Evolutionary conservation across 2,797 vertebrate species (phyloP), one percentile per base, ranked within the genome.

Genomic region (Danionella dracula): DNA sequence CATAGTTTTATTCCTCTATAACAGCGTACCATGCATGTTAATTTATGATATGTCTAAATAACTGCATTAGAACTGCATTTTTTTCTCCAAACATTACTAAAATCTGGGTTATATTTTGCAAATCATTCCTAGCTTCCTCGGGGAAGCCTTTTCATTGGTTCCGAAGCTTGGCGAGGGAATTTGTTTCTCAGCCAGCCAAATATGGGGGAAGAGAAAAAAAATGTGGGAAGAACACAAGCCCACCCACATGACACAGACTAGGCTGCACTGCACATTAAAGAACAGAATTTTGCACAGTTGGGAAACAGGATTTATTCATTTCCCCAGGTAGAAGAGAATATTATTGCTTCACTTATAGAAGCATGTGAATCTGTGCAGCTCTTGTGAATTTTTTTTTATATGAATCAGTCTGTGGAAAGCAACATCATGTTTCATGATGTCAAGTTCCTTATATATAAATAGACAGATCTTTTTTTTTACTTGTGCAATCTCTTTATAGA

Each of bases 381-480:
- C 89, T 92, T 93, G 93, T 93, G 92, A 92, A 88, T 92, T 89
- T 90, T 86, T 90, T 93, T 92, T 93, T 93, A 93, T 93, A 92
- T 94, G 92, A 93, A 93, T 93, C 91, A 86, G 85, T 88, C 85
- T 56, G 13, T 21, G 20, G 55, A 56, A 92, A 91, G 87, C 87
- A 90, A 68, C 66, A 63, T 48, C 27, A 51, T 21, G 27, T 71
- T 57, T 67, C 59, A 46, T 53, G 11, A 12, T 38, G 56, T 57
- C 15, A 64, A 37, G 58, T 66, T 31, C 34, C 57, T 57, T 53
- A 32, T 46, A 53, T 21, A 29, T 19, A 60, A 61, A 21, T 29
- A 21, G n/a, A 34, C 15, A 13, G 5, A 53, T 13, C 29, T 20
- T 45, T n/a, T n/a, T n/a, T n/a, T 58, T 11, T 12, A 55, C 62